phyloP scores from a whole-genome alignment of 2,113 vertebrate genomes.

The Sinocyclocheilus anshuiensis region DNA sequence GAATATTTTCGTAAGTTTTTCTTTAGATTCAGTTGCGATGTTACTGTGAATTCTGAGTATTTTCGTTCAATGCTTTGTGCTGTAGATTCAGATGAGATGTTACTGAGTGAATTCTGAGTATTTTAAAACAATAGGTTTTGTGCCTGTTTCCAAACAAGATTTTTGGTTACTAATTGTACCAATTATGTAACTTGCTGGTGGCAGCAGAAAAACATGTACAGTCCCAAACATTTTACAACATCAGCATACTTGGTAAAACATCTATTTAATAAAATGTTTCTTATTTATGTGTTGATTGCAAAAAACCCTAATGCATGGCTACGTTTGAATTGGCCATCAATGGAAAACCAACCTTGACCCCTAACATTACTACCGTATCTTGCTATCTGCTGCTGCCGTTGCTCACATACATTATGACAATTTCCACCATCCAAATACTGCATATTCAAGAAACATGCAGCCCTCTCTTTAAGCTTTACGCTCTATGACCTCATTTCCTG shows the following conservation, averaged over 20 bases:
- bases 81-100: background rate
- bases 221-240: background rate
- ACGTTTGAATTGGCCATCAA: background rate
- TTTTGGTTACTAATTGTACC: background rate
- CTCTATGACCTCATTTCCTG: constrained; percentile 22
- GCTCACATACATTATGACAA: background rate
- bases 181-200: background rate
- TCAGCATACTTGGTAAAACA: background rate
- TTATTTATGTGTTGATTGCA: background rate
- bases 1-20: background rate
- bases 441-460: background rate
- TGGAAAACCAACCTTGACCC: background rate
- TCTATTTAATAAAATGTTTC: background rate
- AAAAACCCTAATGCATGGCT: background rate
- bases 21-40: background rate
- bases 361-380: background rate
- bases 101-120: background rate
- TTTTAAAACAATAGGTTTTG: background rate
- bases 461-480: background rate
- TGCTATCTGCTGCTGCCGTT: background rate
- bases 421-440: background rate
- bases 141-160: background rate
- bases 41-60: background rate
- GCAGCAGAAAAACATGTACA: background rate
- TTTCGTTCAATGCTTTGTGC: background rate